Evolutionary conservation across 2,113 vertebrate genomes (phyloP).

Genomic region (Natator depressus): DNA sequence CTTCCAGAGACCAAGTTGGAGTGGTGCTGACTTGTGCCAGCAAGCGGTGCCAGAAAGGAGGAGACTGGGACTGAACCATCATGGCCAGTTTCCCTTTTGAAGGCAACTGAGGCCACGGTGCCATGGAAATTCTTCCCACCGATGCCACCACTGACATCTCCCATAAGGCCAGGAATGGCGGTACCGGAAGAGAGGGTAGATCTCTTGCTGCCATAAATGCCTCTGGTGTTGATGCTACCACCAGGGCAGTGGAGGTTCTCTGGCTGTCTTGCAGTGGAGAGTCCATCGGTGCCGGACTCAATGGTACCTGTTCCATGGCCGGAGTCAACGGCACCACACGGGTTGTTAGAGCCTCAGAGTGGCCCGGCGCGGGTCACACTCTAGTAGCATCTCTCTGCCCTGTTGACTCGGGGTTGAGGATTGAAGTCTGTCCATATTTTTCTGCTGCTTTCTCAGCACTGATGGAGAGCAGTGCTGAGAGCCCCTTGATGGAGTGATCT

Average conservation of each 20-base stretch:
- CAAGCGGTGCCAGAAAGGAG: background rate
- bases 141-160: background rate
- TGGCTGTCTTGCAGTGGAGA: background rate
- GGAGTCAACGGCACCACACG: background rate
- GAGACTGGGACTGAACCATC: too few species aligned
- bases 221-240: background rate
- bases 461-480: too few species aligned
- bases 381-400: background rate
- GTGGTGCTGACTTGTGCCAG: background rate
- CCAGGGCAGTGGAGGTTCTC: background rate
- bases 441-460: too few species aligned
- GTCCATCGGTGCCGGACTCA: background rate
- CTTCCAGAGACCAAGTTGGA: background rate
- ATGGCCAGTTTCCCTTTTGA: background rate
- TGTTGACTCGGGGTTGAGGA: background rate
- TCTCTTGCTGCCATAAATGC: background rate
- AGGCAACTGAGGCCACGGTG: background rate
- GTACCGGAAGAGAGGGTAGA: background rate
- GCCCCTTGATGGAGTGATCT: background rate
- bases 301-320: background rate
- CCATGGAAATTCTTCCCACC: background rate
- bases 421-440: too few species aligned
- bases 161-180: background rate
- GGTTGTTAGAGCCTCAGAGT: background rate
- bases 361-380: background rate